These are phyloP conservation scores for Helicoverpa assulta DNA, from an alignment of 2,888 invertebrate genomes.

Conservation along the genomic window DNA sequence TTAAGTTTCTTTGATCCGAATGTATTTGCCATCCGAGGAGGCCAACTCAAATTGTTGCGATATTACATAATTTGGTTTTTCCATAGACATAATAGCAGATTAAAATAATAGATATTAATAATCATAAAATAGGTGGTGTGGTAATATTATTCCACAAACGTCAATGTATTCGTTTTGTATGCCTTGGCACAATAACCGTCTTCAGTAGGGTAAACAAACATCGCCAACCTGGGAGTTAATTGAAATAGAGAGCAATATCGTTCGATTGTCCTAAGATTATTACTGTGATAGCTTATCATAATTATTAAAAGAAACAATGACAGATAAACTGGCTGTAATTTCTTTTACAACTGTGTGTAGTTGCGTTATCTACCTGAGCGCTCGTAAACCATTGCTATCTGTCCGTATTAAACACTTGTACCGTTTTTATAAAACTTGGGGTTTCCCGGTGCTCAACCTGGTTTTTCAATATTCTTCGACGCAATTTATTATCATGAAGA, in stretches of 20 bases:
- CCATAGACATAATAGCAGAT: conserved; percentile 57
- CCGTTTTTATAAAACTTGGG: conserved; percentile 68
- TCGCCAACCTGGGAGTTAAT: conserved; percentile 1
- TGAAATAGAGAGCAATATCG: conserved; percentile 2
- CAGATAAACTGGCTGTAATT: conserved; percentile 17
- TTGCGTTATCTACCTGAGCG: conserved; percentile 47
- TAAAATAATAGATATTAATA: conserved; percentile 59
- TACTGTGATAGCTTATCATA: conserved; percentile 2
- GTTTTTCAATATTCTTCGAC: conserved; percentile 67
- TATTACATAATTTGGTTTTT: conserved; percentile 55
- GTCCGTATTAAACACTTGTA: conserved; percentile 53
- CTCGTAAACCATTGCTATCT: conserved; percentile 55
- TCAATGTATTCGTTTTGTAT: conserved; percentile 40
- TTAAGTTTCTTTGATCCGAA: conserved; percentile 25
- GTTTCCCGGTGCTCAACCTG: conserved; percentile 75
- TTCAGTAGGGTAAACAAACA: conserved; percentile 9
- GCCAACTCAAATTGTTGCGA: conserved; percentile 51
- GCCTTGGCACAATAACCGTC: conserved; percentile 8
- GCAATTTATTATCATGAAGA: conserved; percentile 55
- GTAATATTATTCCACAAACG: conserved; percentile 29
- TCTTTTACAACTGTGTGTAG: conserved; percentile 30
- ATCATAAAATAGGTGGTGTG: conserved; percentile 21
- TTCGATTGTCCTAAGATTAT: not conserved
- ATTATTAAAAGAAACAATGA: not conserved
- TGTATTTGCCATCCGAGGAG: conserved; percentile 51